phyloP scores from a whole-genome alignment of 2,113 vertebrate species.

The Atrichornis clamosus region DNA sequence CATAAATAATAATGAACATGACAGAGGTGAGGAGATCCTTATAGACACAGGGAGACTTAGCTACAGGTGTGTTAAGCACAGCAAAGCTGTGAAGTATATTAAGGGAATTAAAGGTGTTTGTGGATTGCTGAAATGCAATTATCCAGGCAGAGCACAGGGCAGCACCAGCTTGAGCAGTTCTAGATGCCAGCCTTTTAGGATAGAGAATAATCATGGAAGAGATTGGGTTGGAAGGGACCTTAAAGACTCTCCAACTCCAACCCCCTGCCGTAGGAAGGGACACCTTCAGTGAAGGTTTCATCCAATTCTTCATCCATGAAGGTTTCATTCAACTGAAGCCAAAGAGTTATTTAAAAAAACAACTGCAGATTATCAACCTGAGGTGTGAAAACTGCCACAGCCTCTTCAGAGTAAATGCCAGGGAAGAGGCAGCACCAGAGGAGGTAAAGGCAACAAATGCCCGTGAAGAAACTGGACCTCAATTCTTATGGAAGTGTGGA shows the following conservation, averaged over 20 bases:
- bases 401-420: background rate
- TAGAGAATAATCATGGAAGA: background rate
- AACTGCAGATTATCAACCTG: background rate
- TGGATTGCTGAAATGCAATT: background rate
- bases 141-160: background rate
- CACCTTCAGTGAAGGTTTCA: background rate
- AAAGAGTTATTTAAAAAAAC: background rate
- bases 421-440: background rate
- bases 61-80: background rate
- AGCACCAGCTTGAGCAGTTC: background rate
- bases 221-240: background rate
- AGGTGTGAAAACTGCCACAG: background rate
- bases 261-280: rapidly evolving
- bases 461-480: too few species aligned
- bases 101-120: background rate
- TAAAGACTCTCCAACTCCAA: background rate
- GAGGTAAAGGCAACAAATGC: background rate
- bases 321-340: background rate
- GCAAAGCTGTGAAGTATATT: background rate
- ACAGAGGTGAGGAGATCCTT: background rate
- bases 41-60: background rate
- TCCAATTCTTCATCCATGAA: background rate
- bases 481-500: rapidly evolving
- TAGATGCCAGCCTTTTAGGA: background rate
- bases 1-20: background rate